Conservation (phyloP, 1,140 invertebrate species). For the Trachelipus rathkii region DNA sequence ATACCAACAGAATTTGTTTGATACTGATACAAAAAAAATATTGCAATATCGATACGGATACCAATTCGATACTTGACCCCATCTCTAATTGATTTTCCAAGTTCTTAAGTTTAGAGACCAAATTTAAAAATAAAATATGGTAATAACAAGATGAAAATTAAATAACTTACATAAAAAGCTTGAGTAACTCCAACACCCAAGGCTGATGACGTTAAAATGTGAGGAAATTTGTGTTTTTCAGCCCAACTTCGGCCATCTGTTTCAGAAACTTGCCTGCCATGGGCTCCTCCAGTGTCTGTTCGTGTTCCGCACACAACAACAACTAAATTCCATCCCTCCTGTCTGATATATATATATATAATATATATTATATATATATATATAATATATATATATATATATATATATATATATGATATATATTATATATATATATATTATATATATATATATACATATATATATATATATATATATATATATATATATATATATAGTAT, state of each 20-base stretch:
- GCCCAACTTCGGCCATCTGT: conserved; percentile 39
- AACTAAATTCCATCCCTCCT: conserved; percentile 24
- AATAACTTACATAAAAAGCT: conserved; percentile 35
- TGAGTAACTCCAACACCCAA: conserved; percentile 36
- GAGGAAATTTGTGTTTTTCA: conserved; percentile 34
- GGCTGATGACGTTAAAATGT: conserved; percentile 42
- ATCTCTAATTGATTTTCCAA: no score
- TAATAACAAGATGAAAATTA: neutral
- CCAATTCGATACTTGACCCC: no score
- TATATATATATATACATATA: neutral
- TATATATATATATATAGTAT: no score
- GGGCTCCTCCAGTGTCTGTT: conserved; percentile 33
- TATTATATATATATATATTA: no score
- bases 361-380: neutral
- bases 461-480: no score
- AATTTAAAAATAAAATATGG: no score
- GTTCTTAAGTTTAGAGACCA: no score
- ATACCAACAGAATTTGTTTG: no score
- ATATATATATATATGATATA: no score
- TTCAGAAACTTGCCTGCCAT: conserved; percentile 38
- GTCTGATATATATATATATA: neutral
- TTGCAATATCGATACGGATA: no score
- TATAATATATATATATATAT: no score
- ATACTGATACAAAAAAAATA: no score
- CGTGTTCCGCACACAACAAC: conserved; percentile 33